Conservation (phyloP, 2,113 vertebrate species). For the Hiodon tergisus region DNA sequence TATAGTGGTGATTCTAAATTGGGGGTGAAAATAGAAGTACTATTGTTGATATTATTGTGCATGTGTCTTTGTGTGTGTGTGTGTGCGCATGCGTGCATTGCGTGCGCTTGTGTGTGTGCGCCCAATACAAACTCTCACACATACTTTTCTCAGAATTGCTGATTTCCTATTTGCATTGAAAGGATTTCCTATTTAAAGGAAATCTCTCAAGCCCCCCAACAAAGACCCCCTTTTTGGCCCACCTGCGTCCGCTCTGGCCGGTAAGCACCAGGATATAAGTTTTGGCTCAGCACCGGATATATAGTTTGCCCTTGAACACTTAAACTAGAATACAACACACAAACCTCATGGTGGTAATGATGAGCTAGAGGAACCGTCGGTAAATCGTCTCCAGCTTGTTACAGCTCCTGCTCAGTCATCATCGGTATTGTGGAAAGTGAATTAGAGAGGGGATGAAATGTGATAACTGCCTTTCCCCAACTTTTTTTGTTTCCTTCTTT, state of each 20-base stretch:
- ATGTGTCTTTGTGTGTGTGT: neutral
- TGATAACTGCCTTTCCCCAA: neutral
- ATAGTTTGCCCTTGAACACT: neutral
- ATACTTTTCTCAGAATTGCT: neutral
- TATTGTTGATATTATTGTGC: neutral
- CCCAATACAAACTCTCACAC: neutral
- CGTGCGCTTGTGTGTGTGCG: neutral
- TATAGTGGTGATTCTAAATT: neutral
- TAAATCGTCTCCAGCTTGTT: too few relatives aligned
- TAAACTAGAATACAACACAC: neutral
- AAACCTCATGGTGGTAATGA: neutral
- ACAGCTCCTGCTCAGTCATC: too few relatives aligned
- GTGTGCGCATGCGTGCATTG: neutral
- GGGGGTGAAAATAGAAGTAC: neutral
- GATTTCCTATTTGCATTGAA: constrained; percentile 8
- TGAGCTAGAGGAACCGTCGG: too few relatives aligned
- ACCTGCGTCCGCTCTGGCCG: constrained; percentile 15
- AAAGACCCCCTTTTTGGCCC: neutral
- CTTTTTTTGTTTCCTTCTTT: too few relatives aligned
- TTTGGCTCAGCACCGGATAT: neutral
- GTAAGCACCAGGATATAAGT: constrained; percentile 10
- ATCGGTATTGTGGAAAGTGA: too few relatives aligned
- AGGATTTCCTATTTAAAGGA: constrained; percentile 14
- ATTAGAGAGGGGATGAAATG: too few relatives aligned
- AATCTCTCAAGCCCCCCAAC: neutral